These are phyloP conservation scores for Chymomyza caudatula DNA, from an alignment of 2,888 invertebrate genomes.

Conservation along the genomic window DNA sequence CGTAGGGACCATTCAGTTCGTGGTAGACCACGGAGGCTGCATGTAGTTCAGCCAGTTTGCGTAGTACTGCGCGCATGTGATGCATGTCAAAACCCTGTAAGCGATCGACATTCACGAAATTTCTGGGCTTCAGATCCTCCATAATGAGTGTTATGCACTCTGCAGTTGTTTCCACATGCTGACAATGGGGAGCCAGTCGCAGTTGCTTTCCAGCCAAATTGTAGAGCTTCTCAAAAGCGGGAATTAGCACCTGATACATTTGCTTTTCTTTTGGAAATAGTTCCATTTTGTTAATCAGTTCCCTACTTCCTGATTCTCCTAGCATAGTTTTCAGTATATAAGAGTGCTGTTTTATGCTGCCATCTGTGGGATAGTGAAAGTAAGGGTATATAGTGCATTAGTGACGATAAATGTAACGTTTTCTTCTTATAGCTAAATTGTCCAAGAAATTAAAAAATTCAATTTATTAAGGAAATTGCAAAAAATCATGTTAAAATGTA, in stretches of 20 bases:
- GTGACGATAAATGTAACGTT: too few species aligned
- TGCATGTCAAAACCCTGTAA: slow-evolving; percentile 59
- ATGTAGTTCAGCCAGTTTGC: slow-evolving; percentile 70
- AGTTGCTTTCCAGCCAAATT: slow-evolving; percentile 49
- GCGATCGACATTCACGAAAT: slow-evolving; percentile 61
- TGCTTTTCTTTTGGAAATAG: slow-evolving; percentile 62
- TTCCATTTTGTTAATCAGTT: slow-evolving; percentile 30
- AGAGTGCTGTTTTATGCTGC: slow-evolving; percentile 24
- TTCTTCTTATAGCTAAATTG: too few species aligned
- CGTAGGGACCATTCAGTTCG: slow-evolving; percentile 53
- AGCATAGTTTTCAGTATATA: slow-evolving; percentile 52
- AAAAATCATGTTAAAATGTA: too few species aligned
- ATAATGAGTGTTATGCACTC: slow-evolving; percentile 58
- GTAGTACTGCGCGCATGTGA: slow-evolving; percentile 54
- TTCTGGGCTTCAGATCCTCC: slow-evolving; percentile 59
- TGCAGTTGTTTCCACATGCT: slow-evolving; percentile 44
- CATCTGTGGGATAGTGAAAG: slow-evolving; percentile 24
- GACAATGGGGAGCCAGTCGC: slow-evolving; percentile 58
- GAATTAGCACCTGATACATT: slow-evolving; percentile 62
- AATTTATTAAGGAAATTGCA: too few species aligned
- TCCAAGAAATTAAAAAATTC: too few species aligned
- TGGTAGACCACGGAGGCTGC: slow-evolving; percentile 62
- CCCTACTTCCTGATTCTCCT: slow-evolving; percentile 6
- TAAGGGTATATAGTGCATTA: not conserved
- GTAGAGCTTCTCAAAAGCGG: slow-evolving; percentile 62